phyloP scores from a whole-genome alignment of 2,797 vertebrate species.

The Poecilia picta region DNA sequence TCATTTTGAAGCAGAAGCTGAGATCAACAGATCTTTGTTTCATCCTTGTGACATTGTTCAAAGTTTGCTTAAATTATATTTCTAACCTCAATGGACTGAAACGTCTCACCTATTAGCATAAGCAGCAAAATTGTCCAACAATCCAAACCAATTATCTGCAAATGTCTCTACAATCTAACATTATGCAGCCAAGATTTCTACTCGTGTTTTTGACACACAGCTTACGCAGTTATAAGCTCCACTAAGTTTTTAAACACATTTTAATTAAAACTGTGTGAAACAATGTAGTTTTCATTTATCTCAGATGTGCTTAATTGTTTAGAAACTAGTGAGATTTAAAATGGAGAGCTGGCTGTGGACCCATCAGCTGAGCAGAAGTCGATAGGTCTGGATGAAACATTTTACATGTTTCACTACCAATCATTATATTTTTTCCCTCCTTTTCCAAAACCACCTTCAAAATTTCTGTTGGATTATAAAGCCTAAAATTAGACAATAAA shows the following conservation, averaged over 20 bases:
- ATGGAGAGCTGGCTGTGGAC: not conserved
- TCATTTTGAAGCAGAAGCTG: not conserved
- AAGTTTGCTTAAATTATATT: not conserved
- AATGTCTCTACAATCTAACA: not conserved
- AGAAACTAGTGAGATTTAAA: not conserved
- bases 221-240: not conserved
- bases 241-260: not conserved
- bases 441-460: not conserved
- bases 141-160: slow-evolving; percentile 24
- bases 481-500: not conserved
- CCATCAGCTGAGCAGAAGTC: not conserved
- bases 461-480: not conserved
- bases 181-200: not conserved
- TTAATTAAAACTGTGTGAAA: not conserved
- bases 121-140: not conserved
- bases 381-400: not conserved
- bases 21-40: not conserved
- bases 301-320: not conserved
- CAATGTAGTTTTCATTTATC: not conserved
- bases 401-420: not conserved
- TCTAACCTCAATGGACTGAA: not conserved
- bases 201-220: not conserved
- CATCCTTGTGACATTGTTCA: not conserved
- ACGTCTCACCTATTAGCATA: not conserved
- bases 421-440: not conserved